These are phyloP conservation scores for Plagodis dolabraria DNA, from an alignment of 2,888 invertebrate species.

Conservation along the genomic window DNA sequence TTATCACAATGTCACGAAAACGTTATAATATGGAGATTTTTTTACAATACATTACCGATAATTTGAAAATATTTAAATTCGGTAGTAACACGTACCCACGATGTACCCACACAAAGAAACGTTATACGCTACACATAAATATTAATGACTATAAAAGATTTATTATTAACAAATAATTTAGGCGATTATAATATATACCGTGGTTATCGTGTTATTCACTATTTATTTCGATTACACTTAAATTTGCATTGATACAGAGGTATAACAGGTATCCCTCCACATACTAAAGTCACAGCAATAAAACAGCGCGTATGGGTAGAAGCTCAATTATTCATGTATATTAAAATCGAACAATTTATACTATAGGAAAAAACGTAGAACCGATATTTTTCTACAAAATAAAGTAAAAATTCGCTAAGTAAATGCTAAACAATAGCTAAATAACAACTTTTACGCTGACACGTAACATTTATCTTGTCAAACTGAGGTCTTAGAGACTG, in stretches of 20 bases:
- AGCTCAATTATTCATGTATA: slow-evolving; percentile 25
- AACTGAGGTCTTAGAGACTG: slow-evolving; percentile 61
- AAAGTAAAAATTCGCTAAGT: slow-evolving; percentile 58
- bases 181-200: slow-evolving; percentile 39
- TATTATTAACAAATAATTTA: slow-evolving; percentile 40
- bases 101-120: slow-evolving; percentile 46
- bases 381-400: slow-evolving; percentile 47
- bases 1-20: slow-evolving; percentile 14
- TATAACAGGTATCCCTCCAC: slow-evolving; percentile 25
- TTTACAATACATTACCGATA: slow-evolving; percentile 12
- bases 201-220: slow-evolving; percentile 26
- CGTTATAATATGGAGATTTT: slow-evolving; percentile 27
- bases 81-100: slow-evolving; percentile 14
- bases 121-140: slow-evolving; percentile 57
- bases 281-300: slow-evolving; percentile 16
- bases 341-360: slow-evolving; percentile 30
- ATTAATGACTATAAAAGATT: slow-evolving; percentile 41
- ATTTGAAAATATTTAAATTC: slow-evolving; percentile 10
- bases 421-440: slow-evolving; percentile 42
- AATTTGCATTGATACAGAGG: slow-evolving; percentile 24
- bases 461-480: slow-evolving; percentile 45
- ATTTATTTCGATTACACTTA: slow-evolving; percentile 20
- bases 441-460: slow-evolving; percentile 48
- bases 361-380: slow-evolving; percentile 29
- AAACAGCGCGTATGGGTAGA: slow-evolving; percentile 22